phyloP scores from a whole-genome alignment of 2,888 invertebrate species.

The Drosophila barbarae region DNA sequence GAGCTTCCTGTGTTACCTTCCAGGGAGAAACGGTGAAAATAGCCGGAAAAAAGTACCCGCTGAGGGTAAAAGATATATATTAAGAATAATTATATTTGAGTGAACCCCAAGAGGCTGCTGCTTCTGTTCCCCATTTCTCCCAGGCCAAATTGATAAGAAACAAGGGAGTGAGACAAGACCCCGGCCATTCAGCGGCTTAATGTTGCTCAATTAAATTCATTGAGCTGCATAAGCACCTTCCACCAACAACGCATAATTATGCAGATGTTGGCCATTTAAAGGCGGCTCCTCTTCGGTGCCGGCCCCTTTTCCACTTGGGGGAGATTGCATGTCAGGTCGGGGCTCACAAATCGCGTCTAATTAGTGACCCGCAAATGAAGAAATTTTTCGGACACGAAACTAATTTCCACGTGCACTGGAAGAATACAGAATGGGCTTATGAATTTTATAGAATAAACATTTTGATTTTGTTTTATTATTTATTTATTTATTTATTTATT shows the following conservation, averaged over 20 bases:
- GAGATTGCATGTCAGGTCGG: slow-evolving; percentile 61
- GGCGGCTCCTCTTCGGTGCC: slow-evolving; percentile 4
- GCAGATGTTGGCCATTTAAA: slow-evolving; percentile 47
- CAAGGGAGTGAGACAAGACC: not conserved
- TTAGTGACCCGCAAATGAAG: slow-evolving; percentile 65
- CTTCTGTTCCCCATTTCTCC: slow-evolving; percentile 29
- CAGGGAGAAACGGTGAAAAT: slow-evolving; percentile 15
- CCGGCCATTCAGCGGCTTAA: slow-evolving; percentile 44
- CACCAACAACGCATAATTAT: slow-evolving; percentile 61
- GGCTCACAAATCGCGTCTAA: slow-evolving; percentile 66
- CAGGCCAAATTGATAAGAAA: slow-evolving; percentile 63
- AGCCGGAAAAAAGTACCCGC: slow-evolving; percentile 24
- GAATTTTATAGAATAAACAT: not conserved
- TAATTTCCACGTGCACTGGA: slow-evolving; percentile 24
- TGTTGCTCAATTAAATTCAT: slow-evolving; percentile 72
- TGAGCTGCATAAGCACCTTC: slow-evolving; percentile 58
- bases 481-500: too few species aligned
- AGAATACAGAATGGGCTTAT: not conserved
- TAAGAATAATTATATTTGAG: slow-evolving; percentile 69
- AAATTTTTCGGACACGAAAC: slow-evolving; percentile 60
- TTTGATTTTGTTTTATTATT: not conserved
- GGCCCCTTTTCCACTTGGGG: slow-evolving; percentile 8
- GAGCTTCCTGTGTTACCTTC: slow-evolving; percentile 59
- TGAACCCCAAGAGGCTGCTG: slow-evolving; percentile 13
- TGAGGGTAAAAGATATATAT: slow-evolving; percentile 48